These are phyloP conservation scores for Atractosteus spatula DNA, from an alignment of 2,113 vertebrate species.

Conservation along the genomic window DNA sequence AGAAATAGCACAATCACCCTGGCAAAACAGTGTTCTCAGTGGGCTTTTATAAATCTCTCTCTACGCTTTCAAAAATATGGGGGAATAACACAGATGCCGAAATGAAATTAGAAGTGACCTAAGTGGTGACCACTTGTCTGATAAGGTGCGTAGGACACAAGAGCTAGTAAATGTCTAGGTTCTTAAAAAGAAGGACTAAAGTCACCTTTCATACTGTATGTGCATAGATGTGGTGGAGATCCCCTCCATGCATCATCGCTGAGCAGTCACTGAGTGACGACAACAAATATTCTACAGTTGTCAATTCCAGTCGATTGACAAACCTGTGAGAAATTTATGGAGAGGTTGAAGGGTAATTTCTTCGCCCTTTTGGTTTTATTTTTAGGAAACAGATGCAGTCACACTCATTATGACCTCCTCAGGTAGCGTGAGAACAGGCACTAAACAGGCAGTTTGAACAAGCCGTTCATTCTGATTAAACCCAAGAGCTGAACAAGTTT, in stretches of 20 bases:
- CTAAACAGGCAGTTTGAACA: not conserved
- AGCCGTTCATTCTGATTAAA: not conserved
- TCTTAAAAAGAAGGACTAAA: too few relatives aligned
- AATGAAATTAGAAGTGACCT: too few relatives aligned
- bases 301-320: conserved; percentile 7
- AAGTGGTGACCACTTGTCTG: too few relatives aligned
- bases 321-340: not conserved
- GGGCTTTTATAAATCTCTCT: too few relatives aligned
- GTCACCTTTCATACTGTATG: not conserved
- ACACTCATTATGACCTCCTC: too few relatives aligned
- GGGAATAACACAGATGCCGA: too few relatives aligned
- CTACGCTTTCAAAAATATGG: too few relatives aligned
- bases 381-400: too few relatives aligned
- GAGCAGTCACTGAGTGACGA: not conserved
- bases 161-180: too few relatives aligned
- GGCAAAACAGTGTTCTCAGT: too few relatives aligned
- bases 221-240: not conserved
- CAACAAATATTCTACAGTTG: not conserved
- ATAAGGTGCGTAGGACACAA: too few relatives aligned
- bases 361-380: not conserved
- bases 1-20: too few relatives aligned
- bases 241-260: not conserved
- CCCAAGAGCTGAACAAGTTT: not conserved
- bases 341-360: not conserved
- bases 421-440: not conserved